Evolutionary conservation across 2,797 vertebrate species (phyloP).

Genomic region (Halcyon leucocephala): DNA sequence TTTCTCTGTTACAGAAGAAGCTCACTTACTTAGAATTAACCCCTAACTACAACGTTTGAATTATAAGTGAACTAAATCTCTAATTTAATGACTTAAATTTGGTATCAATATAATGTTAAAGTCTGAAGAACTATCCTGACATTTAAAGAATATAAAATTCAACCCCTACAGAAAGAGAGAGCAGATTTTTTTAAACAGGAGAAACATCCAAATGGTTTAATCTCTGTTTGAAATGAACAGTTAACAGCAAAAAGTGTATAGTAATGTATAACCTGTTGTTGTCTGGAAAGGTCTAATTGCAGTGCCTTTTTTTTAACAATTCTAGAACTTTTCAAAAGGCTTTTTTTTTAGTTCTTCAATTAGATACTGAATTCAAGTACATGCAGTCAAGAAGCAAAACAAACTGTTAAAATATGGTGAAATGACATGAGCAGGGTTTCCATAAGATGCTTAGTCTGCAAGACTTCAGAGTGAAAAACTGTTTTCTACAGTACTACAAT

Average conservation of each 20-base stretch:
- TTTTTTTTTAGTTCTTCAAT: background rate
- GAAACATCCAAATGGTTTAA: background rate
- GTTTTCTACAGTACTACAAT: background rate
- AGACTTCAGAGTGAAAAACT: background rate
- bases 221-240: background rate
- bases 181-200: background rate
- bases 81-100: background rate
- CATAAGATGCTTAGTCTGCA: conserved; percentile 22
- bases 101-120: background rate
- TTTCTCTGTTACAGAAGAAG: background rate
- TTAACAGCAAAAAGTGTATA: background rate
- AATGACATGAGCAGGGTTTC: conserved; percentile 26
- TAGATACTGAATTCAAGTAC: conserved; percentile 5
- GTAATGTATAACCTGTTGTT: background rate
- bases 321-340: background rate
- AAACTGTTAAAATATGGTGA: background rate
- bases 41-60: background rate
- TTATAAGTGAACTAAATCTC: background rate
- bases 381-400: conserved; percentile 32
- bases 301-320: background rate
- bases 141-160: background rate
- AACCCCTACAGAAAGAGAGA: background rate
- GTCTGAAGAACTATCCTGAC: background rate
- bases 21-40: background rate
- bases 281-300: background rate